Conservation (phyloP, 2,113 vertebrate species). For the Cyprinodon tularosa region DNA sequence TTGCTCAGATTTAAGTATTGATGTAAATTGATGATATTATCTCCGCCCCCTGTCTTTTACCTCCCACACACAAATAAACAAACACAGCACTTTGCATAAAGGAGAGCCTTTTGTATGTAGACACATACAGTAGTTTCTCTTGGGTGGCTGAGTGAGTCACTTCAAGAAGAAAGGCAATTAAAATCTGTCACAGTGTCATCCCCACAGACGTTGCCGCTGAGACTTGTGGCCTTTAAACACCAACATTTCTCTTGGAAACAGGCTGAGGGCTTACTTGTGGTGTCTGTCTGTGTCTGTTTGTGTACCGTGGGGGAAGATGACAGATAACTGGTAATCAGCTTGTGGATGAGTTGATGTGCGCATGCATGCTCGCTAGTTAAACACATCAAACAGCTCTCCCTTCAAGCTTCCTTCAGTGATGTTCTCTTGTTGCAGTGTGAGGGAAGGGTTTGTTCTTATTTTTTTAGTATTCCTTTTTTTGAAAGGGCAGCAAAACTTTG, state of each 20-base stretch:
- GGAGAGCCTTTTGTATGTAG: constrained; percentile 7
- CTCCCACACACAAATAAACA: background rate
- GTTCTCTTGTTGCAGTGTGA: constrained; percentile 38
- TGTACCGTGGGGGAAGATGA: constrained; percentile 40
- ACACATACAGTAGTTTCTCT: background rate
- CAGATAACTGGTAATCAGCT: constrained; percentile 56
- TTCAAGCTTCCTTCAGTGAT: constrained; percentile 36
- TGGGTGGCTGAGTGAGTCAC: constrained; percentile 22
- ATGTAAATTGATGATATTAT: background rate
- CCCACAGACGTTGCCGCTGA: constrained; percentile 17
- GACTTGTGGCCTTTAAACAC: constrained; percentile 46
- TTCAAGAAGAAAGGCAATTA: constrained; percentile 36
- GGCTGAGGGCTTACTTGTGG: constrained; percentile 41
- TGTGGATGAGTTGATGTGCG: constrained; percentile 19
- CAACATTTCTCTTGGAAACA: constrained; percentile 41
- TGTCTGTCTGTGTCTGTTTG: constrained; percentile 44
- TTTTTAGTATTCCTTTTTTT: constrained; percentile 4
- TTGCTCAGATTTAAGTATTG: background rate
- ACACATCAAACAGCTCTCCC: constrained; percentile 53
- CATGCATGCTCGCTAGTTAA: constrained; percentile 32
- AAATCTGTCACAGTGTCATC: constrained; percentile 41
- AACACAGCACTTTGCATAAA: background rate
- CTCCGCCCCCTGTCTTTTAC: background rate
- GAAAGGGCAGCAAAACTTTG: constrained; percentile 5
- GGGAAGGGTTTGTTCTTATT: constrained; percentile 11